Evolutionary conservation across 35 echinoderm and acorn worm genomes (phyloP).

Genomic region (Lytechinus variegatus): DNA sequence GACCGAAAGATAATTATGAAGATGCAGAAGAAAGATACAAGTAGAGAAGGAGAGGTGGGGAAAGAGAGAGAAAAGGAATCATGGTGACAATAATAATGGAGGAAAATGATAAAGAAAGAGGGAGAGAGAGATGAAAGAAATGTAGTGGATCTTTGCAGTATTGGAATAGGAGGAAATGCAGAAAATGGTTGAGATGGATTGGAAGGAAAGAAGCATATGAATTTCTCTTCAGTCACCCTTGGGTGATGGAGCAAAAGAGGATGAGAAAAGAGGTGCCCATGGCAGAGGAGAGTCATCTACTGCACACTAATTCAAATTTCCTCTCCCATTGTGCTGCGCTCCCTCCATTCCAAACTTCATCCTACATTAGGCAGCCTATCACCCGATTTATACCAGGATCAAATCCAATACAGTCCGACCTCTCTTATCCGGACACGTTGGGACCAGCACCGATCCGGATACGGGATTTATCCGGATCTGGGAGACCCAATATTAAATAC

Average conservation of each 20-base stretch:
- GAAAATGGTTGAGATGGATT: background rate
- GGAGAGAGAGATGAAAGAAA: background rate
- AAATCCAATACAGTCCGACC: no score
- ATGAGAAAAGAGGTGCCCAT: background rate
- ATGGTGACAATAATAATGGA: background rate
- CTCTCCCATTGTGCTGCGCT: background rate
- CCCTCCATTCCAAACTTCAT: background rate
- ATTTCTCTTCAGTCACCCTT: constrained; percentile 10
- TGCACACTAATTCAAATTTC: background rate
- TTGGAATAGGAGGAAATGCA: background rate
- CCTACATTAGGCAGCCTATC: background rate
- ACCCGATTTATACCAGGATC: background rate
- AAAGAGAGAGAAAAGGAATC: background rate
- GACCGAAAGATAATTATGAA: background rate
- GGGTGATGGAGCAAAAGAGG: background rate
- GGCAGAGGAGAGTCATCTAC: background rate
- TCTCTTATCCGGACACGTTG: no score
- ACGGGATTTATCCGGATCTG: no score
- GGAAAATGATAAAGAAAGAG: background rate
- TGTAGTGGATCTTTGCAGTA: no score
- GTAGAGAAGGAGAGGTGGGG: background rate
- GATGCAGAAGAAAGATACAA: background rate
- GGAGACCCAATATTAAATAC: no score
- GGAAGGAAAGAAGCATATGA: background rate
- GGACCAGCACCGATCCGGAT: no score